Percentiles rank a stretch among this genome's conserved stretches.
Evolutionary conservation across 2,113 vertebrate genomes (phyloP).

Genomic region (Turdus rufiventris): DNA sequence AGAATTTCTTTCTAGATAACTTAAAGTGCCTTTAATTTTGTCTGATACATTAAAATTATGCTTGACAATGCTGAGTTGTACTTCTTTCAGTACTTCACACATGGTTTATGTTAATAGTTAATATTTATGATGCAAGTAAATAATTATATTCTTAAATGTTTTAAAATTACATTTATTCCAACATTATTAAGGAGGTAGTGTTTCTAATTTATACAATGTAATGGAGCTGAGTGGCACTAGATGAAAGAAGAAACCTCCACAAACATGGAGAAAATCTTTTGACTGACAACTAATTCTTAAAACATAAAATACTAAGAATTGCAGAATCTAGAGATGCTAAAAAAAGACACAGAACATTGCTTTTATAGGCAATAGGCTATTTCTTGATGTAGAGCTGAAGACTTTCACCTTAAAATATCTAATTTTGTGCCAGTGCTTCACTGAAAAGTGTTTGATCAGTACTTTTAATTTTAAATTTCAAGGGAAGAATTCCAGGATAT

Average conservation of each 20-base stretch:
- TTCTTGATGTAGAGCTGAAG: background rate
- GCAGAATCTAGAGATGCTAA: conserved; percentile 31
- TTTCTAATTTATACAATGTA: conserved; percentile 48
- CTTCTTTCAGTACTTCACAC: background rate
- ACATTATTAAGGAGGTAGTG: conserved; percentile 43
- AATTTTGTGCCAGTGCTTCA: background rate
- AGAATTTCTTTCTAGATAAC: background rate
- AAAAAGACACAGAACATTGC: background rate
- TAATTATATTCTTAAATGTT: conserved; percentile 61
- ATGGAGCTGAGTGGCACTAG: conserved; percentile 35
- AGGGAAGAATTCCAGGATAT: background rate
- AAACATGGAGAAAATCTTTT: conserved; percentile 25
- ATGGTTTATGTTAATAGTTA: conserved; percentile 49
- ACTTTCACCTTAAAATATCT: background rate
- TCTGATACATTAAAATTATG: background rate
- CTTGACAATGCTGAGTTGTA: background rate
- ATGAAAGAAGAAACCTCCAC: conserved; percentile 36
- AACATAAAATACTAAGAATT: conserved; percentile 41
- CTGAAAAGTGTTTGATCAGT: background rate
- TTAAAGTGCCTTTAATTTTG: background rate
- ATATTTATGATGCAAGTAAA: conserved; percentile 62
- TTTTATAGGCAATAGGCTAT: background rate
- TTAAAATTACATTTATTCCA: conserved; percentile 65
- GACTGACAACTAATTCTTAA: conserved; percentile 15
- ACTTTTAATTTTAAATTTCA: background rate